Evolutionary conservation across 2,888 invertebrate species (phyloP), one percentile per base, ranked within the genome.

Genomic region (Bunonema sp.): DNA sequence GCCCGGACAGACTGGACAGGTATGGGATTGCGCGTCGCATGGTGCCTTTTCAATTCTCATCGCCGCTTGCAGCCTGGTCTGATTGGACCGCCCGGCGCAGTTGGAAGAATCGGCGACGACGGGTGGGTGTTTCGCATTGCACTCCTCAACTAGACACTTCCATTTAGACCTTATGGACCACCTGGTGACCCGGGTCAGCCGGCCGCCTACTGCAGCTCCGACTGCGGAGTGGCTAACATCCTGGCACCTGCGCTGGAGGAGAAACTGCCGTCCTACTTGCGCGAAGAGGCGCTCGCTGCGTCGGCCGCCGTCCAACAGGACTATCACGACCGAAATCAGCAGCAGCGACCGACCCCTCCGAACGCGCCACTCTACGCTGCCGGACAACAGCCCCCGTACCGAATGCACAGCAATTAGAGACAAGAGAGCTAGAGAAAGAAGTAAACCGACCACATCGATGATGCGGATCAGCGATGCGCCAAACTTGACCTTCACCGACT

Each of bases 391-490:
- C n/a, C n/a, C n/a, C n/a, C n/a, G n/a, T n/a, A n/a, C 20, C 2
- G 12, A 30, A 8, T 8, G 22, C 22, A 22, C 21, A 4, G 28
- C 26, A 16, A 15, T 2, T n/a, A 29, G 34, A n/a, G 30, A 2
- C 30, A 35, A 24, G 29, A 20, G 12, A 34, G 19, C 3, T 2
- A 21, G 3, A 35, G 26, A 32, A n/a, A 19, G 12, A 26, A 26
- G 5, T 15, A 30, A 15, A 52, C 58, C 47, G 34, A 66, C 67
- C 33, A 67, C 61, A 50, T 67, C 66, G 31, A 67, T 68, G 16
- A 67, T 57, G 20, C 66, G 43, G 39, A 67, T 67, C 3, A 67
- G 47, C 20, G 62, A 61, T 8, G 67, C 60, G 4, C 68, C 67
- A 43, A 68, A 67, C 37, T 67, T 62, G 29, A 64, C 62, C 40